Evolutionary conservation across 2,888 invertebrate genomes (phyloP).

Genomic region (Agrilus mali): DNA sequence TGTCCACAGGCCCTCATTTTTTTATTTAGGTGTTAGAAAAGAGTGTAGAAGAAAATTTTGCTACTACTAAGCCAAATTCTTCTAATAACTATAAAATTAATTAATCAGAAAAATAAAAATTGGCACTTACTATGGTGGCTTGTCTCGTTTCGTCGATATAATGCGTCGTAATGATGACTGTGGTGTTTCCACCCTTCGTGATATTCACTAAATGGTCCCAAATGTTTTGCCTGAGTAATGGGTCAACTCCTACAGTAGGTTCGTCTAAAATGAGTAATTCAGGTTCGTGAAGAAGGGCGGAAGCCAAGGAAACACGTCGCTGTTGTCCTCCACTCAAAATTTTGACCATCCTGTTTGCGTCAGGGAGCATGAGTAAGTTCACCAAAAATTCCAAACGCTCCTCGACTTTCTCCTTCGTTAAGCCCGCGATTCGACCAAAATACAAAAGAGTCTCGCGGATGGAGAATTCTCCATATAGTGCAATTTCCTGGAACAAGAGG

Average conservation of each 20-base stretch:
- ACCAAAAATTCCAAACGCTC: conserved; percentile 6
- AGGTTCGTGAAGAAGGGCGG: conserved; percentile 78
- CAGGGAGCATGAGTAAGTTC: conserved; percentile 23
- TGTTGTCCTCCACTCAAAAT: conserved; percentile 83
- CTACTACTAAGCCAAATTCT: no score
- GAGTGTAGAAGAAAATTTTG: no score
- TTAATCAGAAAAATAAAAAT: no score
- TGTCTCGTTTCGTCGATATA: conserved; percentile 81
- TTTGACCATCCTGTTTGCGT: conserved; percentile 40
- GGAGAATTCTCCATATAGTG: conserved; percentile 31
- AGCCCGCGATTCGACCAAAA: conserved; percentile 31
- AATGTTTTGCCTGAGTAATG: conserved; percentile 70
- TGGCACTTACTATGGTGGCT: conserved; percentile 56
- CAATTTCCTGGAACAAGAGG: conserved; percentile 24
- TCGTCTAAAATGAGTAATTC: conserved; percentile 85
- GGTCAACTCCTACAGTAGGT: conserved; percentile 89
- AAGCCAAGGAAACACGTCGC: conserved; percentile 76
- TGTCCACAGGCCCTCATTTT: no score
- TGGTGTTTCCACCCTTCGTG: conserved; percentile 59
- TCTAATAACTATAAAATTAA: no score
- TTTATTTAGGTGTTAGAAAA: no score
- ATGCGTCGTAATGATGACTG: conserved; percentile 78
- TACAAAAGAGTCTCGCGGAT: conserved; percentile 31
- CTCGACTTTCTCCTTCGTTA: conserved; percentile 26
- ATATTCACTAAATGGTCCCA: conserved; percentile 77